Evolutionary conservation across 1,140 invertebrate species (phyloP).

Genomic region (Melitaea cinxia): DNA sequence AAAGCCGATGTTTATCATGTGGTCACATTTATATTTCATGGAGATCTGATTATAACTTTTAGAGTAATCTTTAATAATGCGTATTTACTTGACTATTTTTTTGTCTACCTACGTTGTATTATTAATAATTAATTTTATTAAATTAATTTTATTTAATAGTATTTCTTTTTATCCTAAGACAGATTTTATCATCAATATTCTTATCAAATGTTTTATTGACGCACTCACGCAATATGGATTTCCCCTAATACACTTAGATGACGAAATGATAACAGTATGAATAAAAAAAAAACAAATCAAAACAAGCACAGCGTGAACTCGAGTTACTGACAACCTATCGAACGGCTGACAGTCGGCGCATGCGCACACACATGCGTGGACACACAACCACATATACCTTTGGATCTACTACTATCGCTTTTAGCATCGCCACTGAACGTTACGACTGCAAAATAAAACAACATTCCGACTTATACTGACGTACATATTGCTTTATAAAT

Average conservation of each 20-base stretch:
- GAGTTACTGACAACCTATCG: not conserved
- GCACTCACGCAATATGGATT: too few relatives aligned
- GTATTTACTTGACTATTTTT: too few relatives aligned
- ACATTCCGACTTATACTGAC: constrained; percentile 1
- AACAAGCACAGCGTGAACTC: not conserved
- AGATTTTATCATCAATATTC: too few relatives aligned
- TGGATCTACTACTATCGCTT: constrained; percentile 40
- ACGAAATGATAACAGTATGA: not conserved
- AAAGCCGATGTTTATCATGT: too few relatives aligned
- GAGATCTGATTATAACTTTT: too few relatives aligned
- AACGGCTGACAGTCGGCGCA: constrained; percentile 4
- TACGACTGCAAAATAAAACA: constrained; percentile 51
- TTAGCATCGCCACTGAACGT: constrained; percentile 49
- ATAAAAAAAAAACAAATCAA: not conserved
- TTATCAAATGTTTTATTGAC: too few relatives aligned
- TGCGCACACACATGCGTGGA: constrained; percentile 24
- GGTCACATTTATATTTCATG: too few relatives aligned
- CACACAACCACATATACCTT: constrained; percentile 42
- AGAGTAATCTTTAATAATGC: too few relatives aligned
- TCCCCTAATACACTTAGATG: not conserved
- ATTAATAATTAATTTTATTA: too few relatives aligned
- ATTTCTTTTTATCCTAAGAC: too few relatives aligned
- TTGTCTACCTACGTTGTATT: too few relatives aligned
- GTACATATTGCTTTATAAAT: not conserved
- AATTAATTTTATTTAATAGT: too few relatives aligned